A percentile compares a stretch with the other conserved stretches of the same genome.
Conservation (phyloP, 2,888 invertebrate genomes). For the Panzeria rudis region DNA sequence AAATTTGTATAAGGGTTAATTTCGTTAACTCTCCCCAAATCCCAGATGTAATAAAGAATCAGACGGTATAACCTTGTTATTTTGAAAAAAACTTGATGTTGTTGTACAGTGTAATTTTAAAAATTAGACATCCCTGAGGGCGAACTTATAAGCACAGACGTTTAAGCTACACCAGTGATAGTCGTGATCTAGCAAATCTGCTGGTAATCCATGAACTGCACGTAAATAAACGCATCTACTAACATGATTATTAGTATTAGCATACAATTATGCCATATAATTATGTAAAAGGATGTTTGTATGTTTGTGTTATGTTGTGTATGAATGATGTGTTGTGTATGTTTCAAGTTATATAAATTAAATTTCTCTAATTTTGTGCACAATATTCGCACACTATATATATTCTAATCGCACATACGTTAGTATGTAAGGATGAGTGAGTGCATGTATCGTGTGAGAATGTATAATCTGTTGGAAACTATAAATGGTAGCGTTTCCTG, state of each 20-base stretch:
- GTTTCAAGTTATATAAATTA: slow-evolving; percentile 44
- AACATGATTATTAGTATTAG: slow-evolving; percentile 11
- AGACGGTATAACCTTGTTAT: too few relatives aligned
- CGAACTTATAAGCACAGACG: background rate
- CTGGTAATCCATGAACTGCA: slow-evolving; percentile 1
- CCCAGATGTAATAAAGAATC: too few relatives aligned
- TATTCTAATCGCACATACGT: background rate
- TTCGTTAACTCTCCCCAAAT: too few relatives aligned
- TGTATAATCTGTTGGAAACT: slow-evolving; percentile 44
- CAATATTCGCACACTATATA: slow-evolving; percentile 30
- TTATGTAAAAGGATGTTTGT: background rate
- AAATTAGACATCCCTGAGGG: background rate
- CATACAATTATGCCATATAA: slow-evolving; percentile 21
- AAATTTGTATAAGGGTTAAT: too few relatives aligned
- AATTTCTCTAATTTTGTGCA: slow-evolving; percentile 46
- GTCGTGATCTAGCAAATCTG: background rate
- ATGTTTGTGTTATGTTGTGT: background rate
- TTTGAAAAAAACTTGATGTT: too few relatives aligned
- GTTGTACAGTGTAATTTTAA: too few relatives aligned
- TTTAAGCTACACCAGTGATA: background rate
- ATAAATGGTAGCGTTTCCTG: slow-evolving; percentile 55
- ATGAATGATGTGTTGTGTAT: background rate
- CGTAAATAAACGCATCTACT: background rate
- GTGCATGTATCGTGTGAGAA: background rate
- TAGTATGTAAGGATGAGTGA: background rate